phyloP scores from a whole-genome alignment of 2,113 vertebrate species.

The Panurus biarmicus region DNA sequence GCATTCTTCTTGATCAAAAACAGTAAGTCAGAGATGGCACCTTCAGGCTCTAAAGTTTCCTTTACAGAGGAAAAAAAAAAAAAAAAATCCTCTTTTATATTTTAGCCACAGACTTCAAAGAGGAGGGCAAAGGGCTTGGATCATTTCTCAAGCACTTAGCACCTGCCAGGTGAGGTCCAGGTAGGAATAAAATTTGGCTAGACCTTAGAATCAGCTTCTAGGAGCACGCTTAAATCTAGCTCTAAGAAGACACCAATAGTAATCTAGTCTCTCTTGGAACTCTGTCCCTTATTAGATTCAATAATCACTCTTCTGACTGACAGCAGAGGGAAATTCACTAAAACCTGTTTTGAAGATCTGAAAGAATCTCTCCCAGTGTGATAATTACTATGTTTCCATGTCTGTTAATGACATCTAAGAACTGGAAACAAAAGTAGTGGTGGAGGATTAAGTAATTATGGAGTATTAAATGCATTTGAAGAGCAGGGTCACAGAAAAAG shows the following conservation, averaged over 20 bases:
- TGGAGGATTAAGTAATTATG: slow-evolving; percentile 70
- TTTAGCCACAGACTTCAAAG: not conserved
- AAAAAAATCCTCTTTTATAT: not conserved
- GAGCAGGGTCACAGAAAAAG: slow-evolving; percentile 59
- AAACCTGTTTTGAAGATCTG: slow-evolving; percentile 1
- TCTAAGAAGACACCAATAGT: not conserved
- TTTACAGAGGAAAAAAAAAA: not conserved
- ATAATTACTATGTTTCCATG: slow-evolving; percentile 42
- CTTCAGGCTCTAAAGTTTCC: not conserved
- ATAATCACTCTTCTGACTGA: not conserved
- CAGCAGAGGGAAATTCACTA: not conserved
- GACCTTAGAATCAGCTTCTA: not conserved
- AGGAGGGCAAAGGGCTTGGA: not conserved
- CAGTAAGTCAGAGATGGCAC: not conserved
- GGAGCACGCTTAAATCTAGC: not conserved
- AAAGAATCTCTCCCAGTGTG: not conserved
- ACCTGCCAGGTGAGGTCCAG: not conserved
- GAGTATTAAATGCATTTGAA: slow-evolving; percentile 64
- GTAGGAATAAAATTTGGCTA: not conserved
- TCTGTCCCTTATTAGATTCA: not conserved
- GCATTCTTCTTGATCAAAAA: not conserved
- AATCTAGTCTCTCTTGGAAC: not conserved
- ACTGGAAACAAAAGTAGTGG: slow-evolving; percentile 42
- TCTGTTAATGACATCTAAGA: slow-evolving; percentile 53
- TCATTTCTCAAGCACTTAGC: not conserved